Conservation (phyloP, 2,113 vertebrate species). For the Narcine bancroftii region DNA sequence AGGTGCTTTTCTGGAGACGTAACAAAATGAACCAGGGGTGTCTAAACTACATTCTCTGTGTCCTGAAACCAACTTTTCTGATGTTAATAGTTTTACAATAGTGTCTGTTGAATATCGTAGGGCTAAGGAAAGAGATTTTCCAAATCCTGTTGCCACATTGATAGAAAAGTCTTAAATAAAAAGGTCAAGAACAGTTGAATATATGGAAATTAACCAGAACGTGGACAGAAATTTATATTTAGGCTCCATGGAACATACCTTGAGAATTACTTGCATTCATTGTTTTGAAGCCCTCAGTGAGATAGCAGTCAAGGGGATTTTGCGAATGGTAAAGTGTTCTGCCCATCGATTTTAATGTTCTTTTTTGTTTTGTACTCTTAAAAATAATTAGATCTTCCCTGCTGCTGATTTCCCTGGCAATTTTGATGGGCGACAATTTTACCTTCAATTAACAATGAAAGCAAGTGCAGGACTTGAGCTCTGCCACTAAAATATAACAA, state of each 20-base stretch:
- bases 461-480: background rate
- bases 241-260: background rate
- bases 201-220: background rate
- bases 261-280: background rate
- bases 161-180: background rate
- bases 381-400: background rate
- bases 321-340: background rate
- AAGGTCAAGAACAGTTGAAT: background rate
- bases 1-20: background rate
- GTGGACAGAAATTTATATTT: background rate
- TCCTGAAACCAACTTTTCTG: background rate
- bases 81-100: background rate
- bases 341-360: background rate
- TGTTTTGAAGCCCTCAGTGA: background rate
- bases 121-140: background rate
- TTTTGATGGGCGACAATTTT: too few species aligned
- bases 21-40: background rate
- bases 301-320: background rate
- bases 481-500: background rate
- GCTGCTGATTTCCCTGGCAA: too few species aligned
- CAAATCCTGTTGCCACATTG: background rate
- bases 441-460: background rate
- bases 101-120: background rate
- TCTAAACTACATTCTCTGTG: background rate
- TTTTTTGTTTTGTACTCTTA: background rate